phyloP scores from a whole-genome alignment of 1,140 invertebrate genomes.

The Zaprionus vittiger region DNA sequence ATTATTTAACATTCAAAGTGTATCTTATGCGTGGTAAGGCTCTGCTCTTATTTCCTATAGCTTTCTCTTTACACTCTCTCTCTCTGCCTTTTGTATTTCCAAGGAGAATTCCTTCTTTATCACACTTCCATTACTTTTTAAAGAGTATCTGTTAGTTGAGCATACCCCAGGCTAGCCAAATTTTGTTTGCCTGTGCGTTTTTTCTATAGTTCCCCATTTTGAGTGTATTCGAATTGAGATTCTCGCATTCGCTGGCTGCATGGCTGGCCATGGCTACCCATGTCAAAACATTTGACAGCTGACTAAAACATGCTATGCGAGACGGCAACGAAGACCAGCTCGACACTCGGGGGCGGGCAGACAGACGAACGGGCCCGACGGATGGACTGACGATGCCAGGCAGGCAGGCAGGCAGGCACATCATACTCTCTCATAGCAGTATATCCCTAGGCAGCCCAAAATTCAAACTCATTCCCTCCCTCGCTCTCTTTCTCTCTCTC shows the following conservation, averaged over 20 bases:
- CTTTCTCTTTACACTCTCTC: not conserved
- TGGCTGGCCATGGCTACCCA: constrained; percentile 77
- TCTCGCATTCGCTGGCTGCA: constrained; percentile 40
- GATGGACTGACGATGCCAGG: constrained; percentile 9
- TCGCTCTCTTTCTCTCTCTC: not conserved
- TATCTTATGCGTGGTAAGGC: not conserved
- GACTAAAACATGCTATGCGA: constrained; percentile 82
- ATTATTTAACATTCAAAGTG: not conserved
- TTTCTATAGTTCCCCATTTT: constrained; percentile 66
- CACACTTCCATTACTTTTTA: not conserved
- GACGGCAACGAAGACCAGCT: constrained; percentile 31
- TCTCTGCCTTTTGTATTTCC: not conserved
- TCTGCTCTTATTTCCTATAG: not conserved
- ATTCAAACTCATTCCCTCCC: constrained; percentile 23
- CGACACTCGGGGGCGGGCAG: constrained; percentile 32
- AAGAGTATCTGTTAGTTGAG: constrained; percentile 24
- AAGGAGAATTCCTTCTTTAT: not conserved
- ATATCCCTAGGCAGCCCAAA: constrained; percentile 64
- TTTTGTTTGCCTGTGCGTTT: constrained; percentile 27
- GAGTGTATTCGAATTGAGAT: constrained; percentile 63
- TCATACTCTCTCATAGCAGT: constrained; percentile 33
- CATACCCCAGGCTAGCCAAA: not conserved
- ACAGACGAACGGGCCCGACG: not conserved
- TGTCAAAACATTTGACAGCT: constrained; percentile 84
- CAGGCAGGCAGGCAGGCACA: constrained; percentile 42